Conservation (phyloP, 2,797 vertebrate species). For the Eulemur rubriventer region DNA sequence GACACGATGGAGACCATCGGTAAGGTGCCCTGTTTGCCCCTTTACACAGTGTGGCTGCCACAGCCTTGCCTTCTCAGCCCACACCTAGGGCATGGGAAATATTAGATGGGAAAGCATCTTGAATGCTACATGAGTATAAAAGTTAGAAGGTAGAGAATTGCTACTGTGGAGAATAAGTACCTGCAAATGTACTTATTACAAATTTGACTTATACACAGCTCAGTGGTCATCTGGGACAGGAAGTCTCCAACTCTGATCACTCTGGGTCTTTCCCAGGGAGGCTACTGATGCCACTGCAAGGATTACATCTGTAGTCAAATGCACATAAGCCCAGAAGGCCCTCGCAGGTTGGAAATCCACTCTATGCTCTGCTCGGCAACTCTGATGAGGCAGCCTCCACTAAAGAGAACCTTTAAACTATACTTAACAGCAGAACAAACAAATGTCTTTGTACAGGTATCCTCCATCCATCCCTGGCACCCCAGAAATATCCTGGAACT, state of each 20-base stretch:
- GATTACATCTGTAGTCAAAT: not conserved
- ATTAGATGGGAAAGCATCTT: rapidly evolving
- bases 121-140: not conserved
- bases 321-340: not conserved
- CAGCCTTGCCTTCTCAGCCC: not conserved
- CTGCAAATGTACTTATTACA: not conserved
- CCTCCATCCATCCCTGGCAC: not conserved
- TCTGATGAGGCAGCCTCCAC: not conserved
- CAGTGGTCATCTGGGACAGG: not conserved
- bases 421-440: not conserved
- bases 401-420: not conserved
- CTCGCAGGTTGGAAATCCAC: not conserved
- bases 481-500: not conserved
- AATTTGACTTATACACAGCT: rapidly evolving
- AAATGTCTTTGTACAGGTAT: rapidly evolving
- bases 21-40: conserved; percentile 71
- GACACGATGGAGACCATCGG: conserved; percentile 99
- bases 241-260: not conserved
- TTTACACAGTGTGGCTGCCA: rapidly evolving
- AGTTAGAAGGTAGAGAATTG: not conserved
- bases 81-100: rapidly evolving
- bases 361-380: not conserved
- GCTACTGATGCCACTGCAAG: not conserved
- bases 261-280: not conserved
- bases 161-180: not conserved